Base-by-base conservation (phyloP, 2,888 invertebrate genomes). In the Lapara coniferarum region DNA sequence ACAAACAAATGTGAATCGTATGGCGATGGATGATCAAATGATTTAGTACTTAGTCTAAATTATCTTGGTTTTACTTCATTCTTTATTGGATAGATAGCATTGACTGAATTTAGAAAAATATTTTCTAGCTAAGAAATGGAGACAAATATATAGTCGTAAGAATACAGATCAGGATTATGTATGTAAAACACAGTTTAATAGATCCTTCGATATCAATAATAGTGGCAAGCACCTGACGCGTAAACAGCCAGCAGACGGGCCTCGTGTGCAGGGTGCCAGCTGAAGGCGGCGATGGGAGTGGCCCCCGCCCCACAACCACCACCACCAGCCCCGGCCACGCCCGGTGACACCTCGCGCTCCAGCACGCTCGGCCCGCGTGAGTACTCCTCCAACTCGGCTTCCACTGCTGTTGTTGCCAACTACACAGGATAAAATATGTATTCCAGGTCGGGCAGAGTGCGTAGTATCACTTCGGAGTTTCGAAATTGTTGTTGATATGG, bases 261-360 rank as follows among this genome's bases (percentile, higher is more conserved):
- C 86, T 96, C 97, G 81, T 97, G 96, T 6, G 94, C 94, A 1
- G 97, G 97, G 90, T 99, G 98, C 98, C 99, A 99, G 52, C 97
- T 96, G 87, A 98, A 97, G 72, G 97, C 96, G 12, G 96, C 95
- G 14, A 98, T 37, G 81, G 71, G 84, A 73, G 95, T 95, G 37
- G 97, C 81, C 74, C 69, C 78, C 71, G 69, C 68, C 68, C 37
- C 71, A 74, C 76, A 71, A 78, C 76, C 80, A 71, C 71, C 51
- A 76, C 74, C 72, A 83, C 76, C 79, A 82, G 79, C 49, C 84
- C 78, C 71, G 69, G 68, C 69, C 37, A 87, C 85, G 19, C 88
- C 90, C 67, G 94, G 91, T 25, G 86, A 82, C 69, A 87, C 82
- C 71, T 75, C 76, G 67, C 83, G 78, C 72, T 79, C 76, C 80